Evolutionary conservation across 2,888 invertebrate species (phyloP).

Genomic region (Ellobium chinense): DNA sequence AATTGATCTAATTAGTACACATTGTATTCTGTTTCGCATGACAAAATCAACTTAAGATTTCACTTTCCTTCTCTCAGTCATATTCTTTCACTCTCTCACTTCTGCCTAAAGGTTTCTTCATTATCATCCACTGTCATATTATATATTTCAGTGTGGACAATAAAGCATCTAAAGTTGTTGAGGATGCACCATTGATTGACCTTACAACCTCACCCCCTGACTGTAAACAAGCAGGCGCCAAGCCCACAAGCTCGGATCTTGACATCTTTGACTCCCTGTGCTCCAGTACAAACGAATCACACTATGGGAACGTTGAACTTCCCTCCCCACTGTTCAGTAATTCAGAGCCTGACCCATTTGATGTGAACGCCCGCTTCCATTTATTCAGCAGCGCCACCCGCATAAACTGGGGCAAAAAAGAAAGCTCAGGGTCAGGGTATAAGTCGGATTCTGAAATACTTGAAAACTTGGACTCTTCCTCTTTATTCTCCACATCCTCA

Average conservation of each 20-base stretch:
- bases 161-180: constrained; percentile 3
- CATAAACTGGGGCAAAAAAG: constrained; percentile 9
- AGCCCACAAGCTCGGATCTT: constrained; percentile 24
- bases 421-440: not conserved
- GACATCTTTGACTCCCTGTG: constrained; percentile 69
- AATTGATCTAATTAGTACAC: too few relatives aligned
- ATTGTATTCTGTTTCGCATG: too few relatives aligned
- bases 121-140: too few relatives aligned
- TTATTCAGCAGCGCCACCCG: not conserved
- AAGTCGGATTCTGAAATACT: not conserved
- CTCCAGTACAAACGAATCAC: constrained; percentile 49
- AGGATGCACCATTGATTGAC: constrained; percentile 73
- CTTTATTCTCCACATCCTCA: not conserved
- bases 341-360: constrained; percentile 67
- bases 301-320: constrained; percentile 62
- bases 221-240: not conserved
- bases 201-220: constrained; percentile 52
- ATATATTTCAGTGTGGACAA: not conserved
- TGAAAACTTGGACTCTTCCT: not conserved
- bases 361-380: constrained; percentile 52
- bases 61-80: too few relatives aligned
- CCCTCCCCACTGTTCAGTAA: constrained; percentile 64
- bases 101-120: too few relatives aligned
- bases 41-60: too few relatives aligned
- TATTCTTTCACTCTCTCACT: too few relatives aligned